These are phyloP conservation scores for Anguilla rostrata DNA, from an alignment of 2,113 vertebrate species.

Conservation along the genomic window DNA sequence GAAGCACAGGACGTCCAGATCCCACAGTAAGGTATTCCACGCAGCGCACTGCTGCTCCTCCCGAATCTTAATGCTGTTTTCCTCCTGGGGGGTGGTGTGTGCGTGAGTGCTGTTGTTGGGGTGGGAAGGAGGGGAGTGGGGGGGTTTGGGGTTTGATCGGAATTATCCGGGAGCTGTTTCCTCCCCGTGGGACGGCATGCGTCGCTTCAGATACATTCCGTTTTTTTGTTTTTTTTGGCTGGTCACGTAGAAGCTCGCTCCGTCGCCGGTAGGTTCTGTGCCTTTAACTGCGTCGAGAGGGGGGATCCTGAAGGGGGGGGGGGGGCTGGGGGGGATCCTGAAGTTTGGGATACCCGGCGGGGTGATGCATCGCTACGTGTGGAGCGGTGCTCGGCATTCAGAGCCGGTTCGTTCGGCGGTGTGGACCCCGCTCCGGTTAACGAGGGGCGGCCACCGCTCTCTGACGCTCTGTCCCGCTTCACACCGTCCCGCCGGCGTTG, in stretches of 20 bases:
- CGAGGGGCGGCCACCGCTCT: background rate
- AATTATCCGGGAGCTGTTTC: background rate
- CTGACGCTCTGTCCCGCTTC: background rate
- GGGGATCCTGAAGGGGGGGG: background rate
- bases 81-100: constrained; percentile 31
- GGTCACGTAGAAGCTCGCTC: background rate
- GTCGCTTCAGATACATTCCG: background rate
- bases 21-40: constrained; percentile 76
- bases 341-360: background rate
- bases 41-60: background rate
- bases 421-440: background rate
- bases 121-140: too few species aligned
- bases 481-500: background rate
- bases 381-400: background rate
- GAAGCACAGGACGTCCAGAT: constrained; percentile 65
- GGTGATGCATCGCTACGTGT: background rate
- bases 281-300: background rate
- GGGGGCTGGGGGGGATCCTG: background rate
- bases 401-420: background rate
- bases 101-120: background rate
- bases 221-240: background rate
- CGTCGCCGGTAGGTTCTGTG: background rate
- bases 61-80: background rate
- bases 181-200: background rate
- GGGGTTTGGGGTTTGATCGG: background rate